A percentile compares a stretch with the other conserved stretches of the same genome.
phyloP scores from a whole-genome alignment of 2,888 invertebrate genomes.

The Notodonta dromedarius region DNA sequence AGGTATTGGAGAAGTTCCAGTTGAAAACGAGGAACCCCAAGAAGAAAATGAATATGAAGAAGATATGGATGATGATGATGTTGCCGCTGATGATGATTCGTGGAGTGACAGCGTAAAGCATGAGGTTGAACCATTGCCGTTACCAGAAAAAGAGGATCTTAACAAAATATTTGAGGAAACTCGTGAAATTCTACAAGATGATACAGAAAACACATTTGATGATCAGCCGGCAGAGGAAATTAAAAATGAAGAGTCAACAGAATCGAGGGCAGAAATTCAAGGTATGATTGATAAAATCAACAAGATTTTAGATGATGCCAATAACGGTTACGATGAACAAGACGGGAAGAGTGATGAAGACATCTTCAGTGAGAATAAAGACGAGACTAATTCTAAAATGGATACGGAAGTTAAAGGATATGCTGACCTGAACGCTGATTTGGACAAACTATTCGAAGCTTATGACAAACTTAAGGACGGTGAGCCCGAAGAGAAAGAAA shows the following conservation, averaged over 20 bases:
- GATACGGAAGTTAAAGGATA: slow-evolving; percentile 54
- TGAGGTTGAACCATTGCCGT: slow-evolving; percentile 15
- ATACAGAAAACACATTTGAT: slow-evolving; percentile 24
- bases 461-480: slow-evolving; percentile 51
- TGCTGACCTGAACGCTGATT: slow-evolving; percentile 58
- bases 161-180: slow-evolving; percentile 44
- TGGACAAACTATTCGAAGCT: slow-evolving; percentile 57
- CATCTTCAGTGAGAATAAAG: slow-evolving; percentile 15
- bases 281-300: slow-evolving; percentile 23
- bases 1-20: slow-evolving; percentile 6
- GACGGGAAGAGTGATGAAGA: slow-evolving; percentile 23
- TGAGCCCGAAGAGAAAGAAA: slow-evolving; percentile 23
- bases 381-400: slow-evolving; percentile 35
- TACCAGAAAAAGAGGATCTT: slow-evolving; percentile 24
- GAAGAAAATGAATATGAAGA: slow-evolving; percentile 15
- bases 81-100: slow-evolving; percentile 15
- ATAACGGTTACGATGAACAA: slow-evolving; percentile 9
- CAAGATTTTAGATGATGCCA: slow-evolving; percentile 16
- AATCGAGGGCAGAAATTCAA: not conserved
- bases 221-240: slow-evolving; percentile 14
- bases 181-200: slow-evolving; percentile 33
- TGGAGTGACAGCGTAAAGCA: slow-evolving; percentile 30
- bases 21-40: slow-evolving; percentile 10
- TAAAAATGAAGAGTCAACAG: not conserved
- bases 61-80: slow-evolving; percentile 16